Conservation (phyloP, 2,888 invertebrate genomes). For the Villa cingulata region DNA sequence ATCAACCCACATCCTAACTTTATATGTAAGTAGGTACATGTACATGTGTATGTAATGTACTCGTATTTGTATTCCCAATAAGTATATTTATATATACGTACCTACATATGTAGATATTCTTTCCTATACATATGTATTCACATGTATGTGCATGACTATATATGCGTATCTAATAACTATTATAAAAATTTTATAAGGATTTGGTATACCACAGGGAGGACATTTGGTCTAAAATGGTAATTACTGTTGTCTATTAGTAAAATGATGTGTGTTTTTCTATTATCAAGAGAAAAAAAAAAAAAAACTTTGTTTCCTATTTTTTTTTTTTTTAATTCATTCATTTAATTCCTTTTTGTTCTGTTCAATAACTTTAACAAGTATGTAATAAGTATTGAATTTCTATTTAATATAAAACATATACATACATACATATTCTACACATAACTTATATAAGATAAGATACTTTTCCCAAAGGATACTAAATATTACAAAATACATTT, state of each 20-base stretch:
- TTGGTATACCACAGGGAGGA: slow-evolving; percentile 5
- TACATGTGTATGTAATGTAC: too few species aligned
- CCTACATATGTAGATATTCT: too few species aligned
- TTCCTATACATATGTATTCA: background rate
- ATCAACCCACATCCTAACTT: too few species aligned
- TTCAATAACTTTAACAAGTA: too few species aligned
- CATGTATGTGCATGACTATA: background rate
- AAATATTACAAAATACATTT: background rate
- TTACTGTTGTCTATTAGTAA: slow-evolving; percentile 14
- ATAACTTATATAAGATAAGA: background rate
- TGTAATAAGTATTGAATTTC: slow-evolving; percentile 15
- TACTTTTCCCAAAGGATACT: slow-evolving; percentile 13
- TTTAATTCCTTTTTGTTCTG: too few species aligned
- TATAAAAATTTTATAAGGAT: background rate
- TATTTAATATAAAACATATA: too few species aligned
- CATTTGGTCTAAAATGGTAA: slow-evolving; percentile 13
- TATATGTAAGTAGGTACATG: too few species aligned
- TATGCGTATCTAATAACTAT: background rate
- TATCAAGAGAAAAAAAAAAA: background rate
- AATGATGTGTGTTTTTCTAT: background rate
- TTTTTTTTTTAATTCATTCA: too few species aligned
- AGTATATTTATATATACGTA: too few species aligned
- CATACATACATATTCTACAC: too few species aligned
- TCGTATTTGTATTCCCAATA: too few species aligned
- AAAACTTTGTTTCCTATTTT: too few species aligned